phyloP scores from a whole-genome alignment of 1,140 invertebrate species.

The Monomorium pharaonis region DNA sequence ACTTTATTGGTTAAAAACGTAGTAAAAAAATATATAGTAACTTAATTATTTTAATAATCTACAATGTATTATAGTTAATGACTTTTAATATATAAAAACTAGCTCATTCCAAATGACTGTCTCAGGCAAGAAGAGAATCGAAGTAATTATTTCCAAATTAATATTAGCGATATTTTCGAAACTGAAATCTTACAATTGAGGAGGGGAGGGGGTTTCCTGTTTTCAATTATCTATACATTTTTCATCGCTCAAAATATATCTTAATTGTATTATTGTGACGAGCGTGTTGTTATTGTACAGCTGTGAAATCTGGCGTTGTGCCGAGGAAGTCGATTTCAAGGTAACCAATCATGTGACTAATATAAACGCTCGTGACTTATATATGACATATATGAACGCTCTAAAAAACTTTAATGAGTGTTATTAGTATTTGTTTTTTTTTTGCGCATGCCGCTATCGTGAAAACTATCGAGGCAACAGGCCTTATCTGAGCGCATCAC shows the following conservation, averaged over 20 bases:
- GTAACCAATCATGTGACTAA: background rate
- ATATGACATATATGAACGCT: background rate
- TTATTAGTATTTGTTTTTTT: background rate
- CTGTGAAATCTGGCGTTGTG: background rate
- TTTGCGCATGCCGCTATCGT: too few relatives aligned
- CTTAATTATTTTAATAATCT: too few relatives aligned
- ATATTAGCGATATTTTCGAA: background rate
- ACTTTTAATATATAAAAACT: too few relatives aligned
- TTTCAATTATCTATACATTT: background rate
- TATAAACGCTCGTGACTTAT: too few relatives aligned
- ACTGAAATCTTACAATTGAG: background rate
- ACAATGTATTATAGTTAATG: too few relatives aligned
- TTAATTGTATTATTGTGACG: background rate
- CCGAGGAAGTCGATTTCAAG: background rate
- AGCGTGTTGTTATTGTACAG: background rate
- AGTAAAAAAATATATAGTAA: too few relatives aligned
- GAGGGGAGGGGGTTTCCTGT: background rate
- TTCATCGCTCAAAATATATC: background rate
- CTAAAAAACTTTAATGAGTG: too few relatives aligned
- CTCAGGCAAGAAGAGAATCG: too few relatives aligned
- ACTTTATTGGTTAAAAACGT: too few relatives aligned
- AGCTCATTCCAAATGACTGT: too few relatives aligned
- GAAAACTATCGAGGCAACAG: too few relatives aligned
- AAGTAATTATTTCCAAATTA: background rate
- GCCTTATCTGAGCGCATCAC: background rate